Conservation (phyloP, 2,888 invertebrate genomes). For the Prenolepis imparis region DNA sequence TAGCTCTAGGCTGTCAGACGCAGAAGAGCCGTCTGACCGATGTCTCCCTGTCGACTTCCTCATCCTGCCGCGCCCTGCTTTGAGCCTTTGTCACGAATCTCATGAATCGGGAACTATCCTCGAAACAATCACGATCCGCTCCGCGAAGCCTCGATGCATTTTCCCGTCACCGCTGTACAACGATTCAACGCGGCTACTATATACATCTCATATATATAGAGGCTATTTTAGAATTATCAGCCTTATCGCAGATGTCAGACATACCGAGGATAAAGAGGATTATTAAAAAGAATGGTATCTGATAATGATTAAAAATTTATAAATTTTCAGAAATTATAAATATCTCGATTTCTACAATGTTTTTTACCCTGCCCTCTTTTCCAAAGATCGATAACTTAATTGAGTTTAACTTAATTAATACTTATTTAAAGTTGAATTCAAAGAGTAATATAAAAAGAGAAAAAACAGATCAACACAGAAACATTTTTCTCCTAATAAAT, state of each 20-base stretch:
- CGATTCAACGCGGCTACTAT: not conserved
- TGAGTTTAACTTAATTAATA: conserved; percentile 12
- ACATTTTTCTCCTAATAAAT: conserved; percentile 73
- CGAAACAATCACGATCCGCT: conserved; percentile 52
- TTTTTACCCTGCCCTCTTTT: not conserved
- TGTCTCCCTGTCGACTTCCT: conserved; percentile 73
- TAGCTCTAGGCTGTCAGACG: conserved; percentile 74
- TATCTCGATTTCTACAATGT: conserved; percentile 6
- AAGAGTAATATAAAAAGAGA: conserved; percentile 55
- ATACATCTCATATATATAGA: not conserved
- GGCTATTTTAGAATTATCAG: not conserved
- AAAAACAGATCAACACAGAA: conserved; percentile 63
- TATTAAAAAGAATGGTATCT: not conserved
- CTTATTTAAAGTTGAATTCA: conserved; percentile 67
- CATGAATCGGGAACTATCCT: conserved; percentile 66
- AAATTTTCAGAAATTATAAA: not conserved
- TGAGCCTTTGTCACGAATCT: conserved; percentile 70
- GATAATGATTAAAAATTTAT: not conserved
- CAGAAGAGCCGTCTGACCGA: conserved; percentile 76
- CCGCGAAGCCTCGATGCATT: conserved; percentile 1
- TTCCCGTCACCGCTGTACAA: not conserved
- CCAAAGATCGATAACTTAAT: not conserved
- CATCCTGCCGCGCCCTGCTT: conserved; percentile 31
- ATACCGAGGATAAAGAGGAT: not conserved
- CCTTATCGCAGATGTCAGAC: not conserved